A percentile compares a stretch with the other conserved stretches of the same genome.
phyloP scores from a whole-genome alignment of 2,888 invertebrate genomes.

The Brenthis daphne region DNA sequence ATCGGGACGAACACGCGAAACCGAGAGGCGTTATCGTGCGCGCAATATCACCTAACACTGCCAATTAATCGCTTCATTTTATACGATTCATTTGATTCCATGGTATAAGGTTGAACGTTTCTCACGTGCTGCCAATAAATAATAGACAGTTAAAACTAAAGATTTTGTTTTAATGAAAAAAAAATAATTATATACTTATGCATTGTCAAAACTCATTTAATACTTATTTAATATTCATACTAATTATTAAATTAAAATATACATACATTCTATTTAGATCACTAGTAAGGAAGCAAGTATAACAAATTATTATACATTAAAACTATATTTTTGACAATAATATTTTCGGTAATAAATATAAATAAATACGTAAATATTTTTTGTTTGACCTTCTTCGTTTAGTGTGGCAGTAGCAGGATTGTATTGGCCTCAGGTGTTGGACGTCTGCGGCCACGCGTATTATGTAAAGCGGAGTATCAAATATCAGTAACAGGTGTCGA shows the following conservation, averaged over 20 bases:
- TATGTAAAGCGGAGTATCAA: conserved; percentile 48
- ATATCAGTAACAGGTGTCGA: conserved; percentile 49
- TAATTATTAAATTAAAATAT: no score
- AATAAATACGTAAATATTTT: not conserved
- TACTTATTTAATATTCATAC: no score
- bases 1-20: conserved; percentile 22
- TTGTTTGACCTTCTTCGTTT: conserved; percentile 27
- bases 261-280: no score
- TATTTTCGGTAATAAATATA: no score
- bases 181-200: not conserved
- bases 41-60: conserved; percentile 23
- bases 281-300: no score
- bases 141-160: not conserved
- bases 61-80: conserved; percentile 27
- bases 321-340: no score
- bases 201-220: no score
- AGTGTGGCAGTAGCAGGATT: conserved; percentile 31
- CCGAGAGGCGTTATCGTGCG: conserved; percentile 20
- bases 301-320: no score
- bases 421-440: conserved; percentile 42
- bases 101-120: conserved; percentile 21
- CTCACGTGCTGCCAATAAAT: not conserved
- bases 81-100: conserved; percentile 23
- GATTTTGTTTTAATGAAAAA: not conserved
- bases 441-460: conserved; percentile 42